Evolutionary conservation across 2,797 vertebrate genomes (phyloP), one percentile per base, ranked within the genome.

Genomic region (Pipistrellus nathusii): DNA sequence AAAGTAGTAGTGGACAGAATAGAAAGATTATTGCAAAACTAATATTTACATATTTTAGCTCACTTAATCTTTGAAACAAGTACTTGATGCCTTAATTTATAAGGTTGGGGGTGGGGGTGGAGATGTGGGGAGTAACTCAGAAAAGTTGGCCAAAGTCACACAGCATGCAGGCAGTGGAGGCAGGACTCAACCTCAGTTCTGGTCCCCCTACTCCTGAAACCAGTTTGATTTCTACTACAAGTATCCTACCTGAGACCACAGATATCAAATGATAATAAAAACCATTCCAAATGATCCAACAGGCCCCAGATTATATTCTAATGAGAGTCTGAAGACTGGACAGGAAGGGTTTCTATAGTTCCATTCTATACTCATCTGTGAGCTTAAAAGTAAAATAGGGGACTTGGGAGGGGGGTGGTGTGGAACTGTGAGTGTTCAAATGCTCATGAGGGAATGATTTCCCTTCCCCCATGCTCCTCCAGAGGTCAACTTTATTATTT

Each of bases 231-330:
- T 75, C 84, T 6, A 75, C n/a, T 12, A 72, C 75, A 62, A 73
- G 84, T 35, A 82, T 27, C 84, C 41, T 57, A 51, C 35, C 68
- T 86, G 18, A 72, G 44, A 69, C 76, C 51, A 75, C 38, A 55
- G 51, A 80, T 14, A 6, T 76, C 87, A 76, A 84, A 53, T 69
- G n/a, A 88, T 51, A 59, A n/a, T 73, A 84, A 86, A 83, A 89
- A 30, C 11, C 21, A 75, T 13, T 72, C 48, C 53, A 59, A 35
- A 78, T 64, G 51, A 62, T 38, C n/a, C 30, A 90, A 2, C 2
- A 9, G 51, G 77, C 51, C 89, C 17, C 48, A 87, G 41, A 68
- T 13, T 30, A 64, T 35, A 46, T 87, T 25, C 71, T 53, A 88
- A 0, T 64, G 46, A 77, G n/a, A 69, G 64, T 68, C 27, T 78